Base-by-base conservation (phyloP, 2,888 invertebrate genomes). In the Serripes groenlandicus region DNA sequence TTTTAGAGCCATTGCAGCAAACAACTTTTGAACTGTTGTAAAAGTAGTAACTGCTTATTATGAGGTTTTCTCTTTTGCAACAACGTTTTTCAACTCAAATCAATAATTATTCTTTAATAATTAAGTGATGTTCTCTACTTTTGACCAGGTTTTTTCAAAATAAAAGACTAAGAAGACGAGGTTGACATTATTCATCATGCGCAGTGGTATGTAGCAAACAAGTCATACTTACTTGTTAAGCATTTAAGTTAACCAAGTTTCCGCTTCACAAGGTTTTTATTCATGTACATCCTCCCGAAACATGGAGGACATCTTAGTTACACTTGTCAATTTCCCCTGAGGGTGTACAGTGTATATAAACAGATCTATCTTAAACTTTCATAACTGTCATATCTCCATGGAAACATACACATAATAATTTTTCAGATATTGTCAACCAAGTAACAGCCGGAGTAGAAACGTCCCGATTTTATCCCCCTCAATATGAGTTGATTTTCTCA, bases 401-500 rank as follows among this genome's bases (percentile, higher is more conserved):
- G 87, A 68, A 85, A 89, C 90, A 28, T 88, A 89, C 85, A 89
- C 89, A 87, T 77, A 75, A 74, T 77, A 78, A 75, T 81, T 80
- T 83, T 81, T 84, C 64, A 69, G 28, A 81, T 75, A 76, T 73
- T 64, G 42, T 75, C 68, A 73, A 78, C 74, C 78, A 52, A 75
- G 85, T 81, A 85, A 85, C 85, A 85, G 85, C 81, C 81, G 81
- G 85, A 42, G 62, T 81, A 62, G 26, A 69, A 52, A 35, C 69
- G 54, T 77, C 49, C 35, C 52, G 58, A 56, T 75, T 78, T 77
- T 75, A 81, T 81, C 75, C 81, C 42, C 66, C 64, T 74, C 66
- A 62, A 72, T 54, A 69, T 37, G 71, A 72, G 60, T 66, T 70
- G 35, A 54, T 75, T 52, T 70, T 66, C 64, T 69, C 76, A 83